A percentile compares a stretch with the other conserved stretches of the same genome.
Evolutionary conservation across 2,888 invertebrate genomes (phyloP).

Genomic region (Hybos culiciformis): DNA sequence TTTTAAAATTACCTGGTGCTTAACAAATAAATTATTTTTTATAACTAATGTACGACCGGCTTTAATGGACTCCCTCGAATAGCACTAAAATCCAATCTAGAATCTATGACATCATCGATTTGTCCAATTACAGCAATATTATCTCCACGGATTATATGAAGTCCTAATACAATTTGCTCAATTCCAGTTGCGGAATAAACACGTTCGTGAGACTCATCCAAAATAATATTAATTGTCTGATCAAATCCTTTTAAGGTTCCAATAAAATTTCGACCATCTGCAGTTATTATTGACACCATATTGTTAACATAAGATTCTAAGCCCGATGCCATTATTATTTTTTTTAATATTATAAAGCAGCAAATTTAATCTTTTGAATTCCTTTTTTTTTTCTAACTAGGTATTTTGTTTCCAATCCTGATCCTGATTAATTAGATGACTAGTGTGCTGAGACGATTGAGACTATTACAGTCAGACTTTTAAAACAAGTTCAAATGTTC

Average conservation of each 20-base stretch:
- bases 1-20: too few species aligned
- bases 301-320: slow-evolving; percentile 79
- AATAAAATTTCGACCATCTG: slow-evolving; percentile 91
- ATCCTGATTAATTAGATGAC: too few species aligned
- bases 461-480: too few species aligned
- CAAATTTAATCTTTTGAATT: too few species aligned
- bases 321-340: slow-evolving; percentile 69
- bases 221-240: slow-evolving; percentile 95
- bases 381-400: too few species aligned
- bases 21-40: too few species aligned
- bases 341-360: too few species aligned
- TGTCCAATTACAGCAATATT: slow-evolving; percentile 87
- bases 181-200: slow-evolving; percentile 94
- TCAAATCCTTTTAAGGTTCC: slow-evolving; percentile 97
- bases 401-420: too few species aligned
- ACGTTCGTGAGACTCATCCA: slow-evolving; percentile 96
- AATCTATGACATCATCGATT: slow-evolving; percentile 71
- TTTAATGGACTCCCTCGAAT: slow-evolving; percentile 75
- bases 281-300: slow-evolving; percentile 88
- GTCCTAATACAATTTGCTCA: slow-evolving; percentile 87
- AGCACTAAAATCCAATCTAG: slow-evolving; percentile 61
- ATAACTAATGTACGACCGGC: slow-evolving; percentile 55
- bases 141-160: slow-evolving; percentile 96
- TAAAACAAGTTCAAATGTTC: too few species aligned
- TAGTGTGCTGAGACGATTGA: too few species aligned